These are phyloP conservation scores for Anadara kagoshimensis DNA, from an alignment of 1,140 invertebrate species.

Conservation along the genomic window DNA sequence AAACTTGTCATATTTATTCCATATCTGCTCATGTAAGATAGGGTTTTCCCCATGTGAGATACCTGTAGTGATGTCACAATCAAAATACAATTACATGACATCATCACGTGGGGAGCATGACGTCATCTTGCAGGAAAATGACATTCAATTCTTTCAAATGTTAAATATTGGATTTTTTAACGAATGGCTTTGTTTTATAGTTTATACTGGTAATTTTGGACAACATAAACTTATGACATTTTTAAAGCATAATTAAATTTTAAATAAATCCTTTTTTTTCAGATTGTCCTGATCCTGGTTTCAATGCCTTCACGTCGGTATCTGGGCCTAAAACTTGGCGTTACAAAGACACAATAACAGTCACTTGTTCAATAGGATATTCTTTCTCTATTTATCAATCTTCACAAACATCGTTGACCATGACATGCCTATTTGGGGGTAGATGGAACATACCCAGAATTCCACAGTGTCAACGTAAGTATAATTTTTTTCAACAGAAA, in stretches of 20 bases:
- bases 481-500: not conserved
- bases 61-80: too few relatives aligned
- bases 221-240: not conserved
- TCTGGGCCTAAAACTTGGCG: constrained; percentile 3
- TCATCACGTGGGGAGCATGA: too few relatives aligned
- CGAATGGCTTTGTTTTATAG: too few relatives aligned
- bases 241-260: not conserved
- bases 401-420: not conserved
- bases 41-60: too few relatives aligned
- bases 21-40: too few relatives aligned
- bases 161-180: too few relatives aligned
- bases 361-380: constrained; percentile 48
- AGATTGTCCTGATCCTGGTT: constrained; percentile 46
- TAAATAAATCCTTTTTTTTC: constrained; percentile 9
- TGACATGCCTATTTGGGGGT: constrained; percentile 35
- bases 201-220: too few relatives aligned
- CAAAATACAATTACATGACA: too few relatives aligned
- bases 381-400: constrained; percentile 45
- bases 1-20: too few relatives aligned
- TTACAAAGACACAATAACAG: constrained; percentile 33
- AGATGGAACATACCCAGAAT: constrained; percentile 27
- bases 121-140: too few relatives aligned
- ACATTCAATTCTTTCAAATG: too few relatives aligned
- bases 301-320: constrained; percentile 33
- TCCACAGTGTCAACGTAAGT: constrained; percentile 34